Base-by-base conservation (phyloP, 2,797 vertebrate species). In the Loriculus beryllinus region DNA sequence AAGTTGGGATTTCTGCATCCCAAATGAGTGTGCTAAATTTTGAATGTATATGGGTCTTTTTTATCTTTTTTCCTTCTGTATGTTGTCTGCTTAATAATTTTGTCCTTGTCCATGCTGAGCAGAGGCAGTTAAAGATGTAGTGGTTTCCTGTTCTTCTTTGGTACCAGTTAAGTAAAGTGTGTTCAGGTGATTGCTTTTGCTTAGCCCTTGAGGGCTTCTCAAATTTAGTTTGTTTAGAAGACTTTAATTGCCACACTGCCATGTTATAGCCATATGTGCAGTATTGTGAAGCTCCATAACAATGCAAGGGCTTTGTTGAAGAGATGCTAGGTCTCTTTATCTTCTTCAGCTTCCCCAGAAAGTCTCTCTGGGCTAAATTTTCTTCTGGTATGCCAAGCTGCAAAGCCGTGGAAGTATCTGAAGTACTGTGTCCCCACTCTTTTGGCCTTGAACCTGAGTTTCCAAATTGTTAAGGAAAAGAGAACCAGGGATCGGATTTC, bases 51-150 rank as follows among this genome's bases (percentile, higher is more conserved):
- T 6, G 40, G 17, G 2, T 15, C 3, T 6, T 4, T 35, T 22
- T 11, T 18, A 2, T 10, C 2, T 3, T 5, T 11, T 7, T 7
- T 12, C 5, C 21, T 16, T 12, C 3, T 7, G 1, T 48, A 8
- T 23, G 5, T 86, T 82, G 14, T 7, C 47, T 80, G 18, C 40
- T 48, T 67, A 62, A 40, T 65, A 37, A 39, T 16, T 67, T 28
- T 83, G 18, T 57, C 63, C 7, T 63, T 42, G 28, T 78, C 5
- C 9, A 12, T n/a, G 15, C 1, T 3, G 2, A 47, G 7, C 8
- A 11, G 19, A 62, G 35, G 8, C 28, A 19, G 3, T 29, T 80
- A 71, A 74, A 40, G 54, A 6, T 43, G 5, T 25, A 31, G 12
- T 51, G 22, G 14, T 81, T 92, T 86, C 21, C 70, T 67, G 5